Conservation (phyloP, 1,140 invertebrate species). For the Brachionus rotundiformis region DNA sequence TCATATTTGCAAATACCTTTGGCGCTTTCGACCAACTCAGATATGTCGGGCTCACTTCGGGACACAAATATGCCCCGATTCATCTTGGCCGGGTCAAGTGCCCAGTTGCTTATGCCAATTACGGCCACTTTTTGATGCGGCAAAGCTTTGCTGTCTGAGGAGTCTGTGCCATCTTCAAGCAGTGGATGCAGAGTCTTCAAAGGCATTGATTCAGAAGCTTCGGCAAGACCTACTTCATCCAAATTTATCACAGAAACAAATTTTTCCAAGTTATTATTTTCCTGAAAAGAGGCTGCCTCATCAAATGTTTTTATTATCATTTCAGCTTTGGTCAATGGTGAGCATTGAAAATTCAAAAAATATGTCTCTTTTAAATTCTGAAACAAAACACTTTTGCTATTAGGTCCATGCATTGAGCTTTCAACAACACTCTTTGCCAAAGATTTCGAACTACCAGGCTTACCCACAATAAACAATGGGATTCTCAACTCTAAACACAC, state of each 20-base stretch:
- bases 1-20: slow-evolving; percentile 57
- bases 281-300: slow-evolving; percentile 58
- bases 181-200: slow-evolving; percentile 57
- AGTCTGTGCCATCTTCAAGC: slow-evolving; percentile 54
- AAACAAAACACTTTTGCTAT: slow-evolving; percentile 55
- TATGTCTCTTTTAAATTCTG: slow-evolving; percentile 56
- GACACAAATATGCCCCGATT: slow-evolving; percentile 60
- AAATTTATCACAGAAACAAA: slow-evolving; percentile 60
- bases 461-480: slow-evolving; percentile 60
- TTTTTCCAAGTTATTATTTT: slow-evolving; percentile 56
- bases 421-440: slow-evolving; percentile 58
- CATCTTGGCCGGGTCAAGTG: slow-evolving; percentile 61
- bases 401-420: slow-evolving; percentile 58
- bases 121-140: slow-evolving; percentile 57
- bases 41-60: slow-evolving; percentile 56
- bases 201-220: slow-evolving; percentile 58
- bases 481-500: slow-evolving; percentile 58
- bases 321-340: slow-evolving; percentile 58
- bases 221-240: slow-evolving; percentile 61
- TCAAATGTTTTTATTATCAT: slow-evolving; percentile 58
- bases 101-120: slow-evolving; percentile 62
- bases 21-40: slow-evolving; percentile 57
- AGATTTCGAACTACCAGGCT: slow-evolving; percentile 61
- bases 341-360: slow-evolving; percentile 60
- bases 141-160: not conserved